phyloP scores from a whole-genome alignment of 2,113 vertebrate genomes.

The Saguinus midas region DNA sequence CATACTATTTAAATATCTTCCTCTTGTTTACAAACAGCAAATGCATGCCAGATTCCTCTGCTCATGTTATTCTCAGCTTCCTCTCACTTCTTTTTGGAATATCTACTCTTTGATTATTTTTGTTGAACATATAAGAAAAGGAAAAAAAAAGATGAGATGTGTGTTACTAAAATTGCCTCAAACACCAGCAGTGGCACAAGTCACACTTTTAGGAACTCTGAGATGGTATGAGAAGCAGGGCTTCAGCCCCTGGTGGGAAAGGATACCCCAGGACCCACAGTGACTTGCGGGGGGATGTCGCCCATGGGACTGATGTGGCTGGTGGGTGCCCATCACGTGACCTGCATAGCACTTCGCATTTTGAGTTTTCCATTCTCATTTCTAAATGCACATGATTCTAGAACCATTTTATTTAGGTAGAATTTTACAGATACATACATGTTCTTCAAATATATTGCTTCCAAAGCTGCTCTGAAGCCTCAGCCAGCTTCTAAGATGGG shows the following conservation, averaged over 20 bases:
- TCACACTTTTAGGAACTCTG: not conserved
- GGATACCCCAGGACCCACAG: not conserved
- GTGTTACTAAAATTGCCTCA: not conserved
- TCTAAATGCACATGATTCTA: not conserved
- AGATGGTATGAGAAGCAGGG: not conserved
- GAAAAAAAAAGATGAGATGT: not conserved
- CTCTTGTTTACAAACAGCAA: not conserved
- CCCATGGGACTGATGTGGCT: not conserved
- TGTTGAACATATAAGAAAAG: not conserved
- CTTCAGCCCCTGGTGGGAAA: not conserved
- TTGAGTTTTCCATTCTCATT: not conserved
- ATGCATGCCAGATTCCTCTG: not conserved
- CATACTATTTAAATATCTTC: not conserved
- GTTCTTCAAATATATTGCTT: not conserved
- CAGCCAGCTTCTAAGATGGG: not conserved
- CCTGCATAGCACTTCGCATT: not conserved
- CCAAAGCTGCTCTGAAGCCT: not conserved
- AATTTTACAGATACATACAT: not conserved
- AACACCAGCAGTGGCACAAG: not conserved
- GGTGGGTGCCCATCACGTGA: accelerated
- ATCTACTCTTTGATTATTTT: not conserved
- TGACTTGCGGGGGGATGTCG: not conserved
- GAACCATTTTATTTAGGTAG: not conserved
- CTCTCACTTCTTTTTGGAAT: not conserved
- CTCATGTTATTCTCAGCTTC: not conserved